Base-by-base conservation (phyloP, 2,113 vertebrate genomes). In the Dermatemys mawii region DNA sequence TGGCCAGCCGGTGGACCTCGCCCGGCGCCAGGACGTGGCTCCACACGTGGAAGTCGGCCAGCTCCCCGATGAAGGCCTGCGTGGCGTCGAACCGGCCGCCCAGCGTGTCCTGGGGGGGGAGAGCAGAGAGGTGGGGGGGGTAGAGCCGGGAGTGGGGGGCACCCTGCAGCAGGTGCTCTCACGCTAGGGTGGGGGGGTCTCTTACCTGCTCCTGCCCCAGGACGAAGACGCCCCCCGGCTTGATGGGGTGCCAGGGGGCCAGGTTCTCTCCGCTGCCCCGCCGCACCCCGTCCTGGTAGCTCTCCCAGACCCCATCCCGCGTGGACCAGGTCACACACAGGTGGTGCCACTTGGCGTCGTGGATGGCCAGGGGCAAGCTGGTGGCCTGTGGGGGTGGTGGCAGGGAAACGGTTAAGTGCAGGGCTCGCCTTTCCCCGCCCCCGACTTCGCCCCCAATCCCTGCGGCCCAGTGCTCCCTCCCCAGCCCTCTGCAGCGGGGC, bases 1-100 rank as follows among this genome's bases (percentile, higher is more conserved):
- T 98, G 1, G 98, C 98, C 96, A 98, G 87, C 86, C 95, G 97
- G 95, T 98, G 97, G 95, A 99, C 97, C 86, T 99, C 98, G 7
- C 93, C 89, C 50, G 97, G 84, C 2, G 97, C 97, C 88, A 99
- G 97, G 78, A 98, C 95, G 4, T 97, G 98, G 19, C 98, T 98
- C 98, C 98, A 99, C 97, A 99, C 96, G 90, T 99, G 98, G 79
- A 99, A 93, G 86, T 99, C 98, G 2, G 98, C 98, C 91, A 99
- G 98, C 90, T 99, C 98, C 0, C 98, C 98, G 78, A 99, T 98
- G 38, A 98, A 99, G 1, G 98, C 98, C 97, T 98, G 98, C 16
- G 98, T 97, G 84, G 98, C 98, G 67, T 99, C 98, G 32, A 99
- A 98, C 7, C 98, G 98, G 11, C 98, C 98, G 6, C 98, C 98